These are phyloP conservation scores for Artibeus jamaicensis DNA, from an alignment of 2,797 vertebrate species.

Conservation along the genomic window DNA sequence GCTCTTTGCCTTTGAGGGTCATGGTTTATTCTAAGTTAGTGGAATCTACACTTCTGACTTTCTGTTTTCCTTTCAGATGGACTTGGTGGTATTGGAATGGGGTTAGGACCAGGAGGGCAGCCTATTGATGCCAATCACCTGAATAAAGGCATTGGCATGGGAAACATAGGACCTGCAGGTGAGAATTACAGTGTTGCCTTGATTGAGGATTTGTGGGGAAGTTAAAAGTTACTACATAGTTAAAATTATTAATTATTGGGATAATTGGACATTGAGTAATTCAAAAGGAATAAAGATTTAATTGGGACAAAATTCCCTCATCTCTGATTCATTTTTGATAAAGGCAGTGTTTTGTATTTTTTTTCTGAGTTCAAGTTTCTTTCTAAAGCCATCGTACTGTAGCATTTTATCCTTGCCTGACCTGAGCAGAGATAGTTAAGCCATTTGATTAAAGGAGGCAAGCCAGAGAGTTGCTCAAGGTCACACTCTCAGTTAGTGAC, in stretches of 20 bases:
- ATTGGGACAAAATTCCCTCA: background rate
- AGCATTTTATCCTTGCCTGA: background rate
- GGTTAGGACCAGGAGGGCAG: conserved; percentile 96
- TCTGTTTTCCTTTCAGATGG: conserved; percentile 88
- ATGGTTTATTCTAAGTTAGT: background rate
- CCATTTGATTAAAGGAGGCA: conserved; percentile 5
- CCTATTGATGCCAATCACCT: conserved; percentile 95
- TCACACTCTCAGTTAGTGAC: conserved; percentile 52
- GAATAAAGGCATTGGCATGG: conserved; percentile 94
- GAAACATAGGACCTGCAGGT: conserved; percentile 93
- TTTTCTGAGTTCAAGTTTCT: background rate
- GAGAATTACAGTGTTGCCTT: background rate
- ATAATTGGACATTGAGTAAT: background rate
- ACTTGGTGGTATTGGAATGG: conserved; percentile 95
- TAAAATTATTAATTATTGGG: background rate
- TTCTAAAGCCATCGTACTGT: background rate
- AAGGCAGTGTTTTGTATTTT: conserved; percentile 16
- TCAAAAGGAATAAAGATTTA: background rate
- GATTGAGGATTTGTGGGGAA: background rate
- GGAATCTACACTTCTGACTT: background rate
- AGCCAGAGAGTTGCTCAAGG: conserved; percentile 51
- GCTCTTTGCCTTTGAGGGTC: background rate
- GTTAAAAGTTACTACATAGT: background rate
- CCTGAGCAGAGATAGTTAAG: background rate
- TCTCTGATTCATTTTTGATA: conserved; percentile 24